Conservation (phyloP, 2,797 vertebrate species). For the Morelia viridis region DNA sequence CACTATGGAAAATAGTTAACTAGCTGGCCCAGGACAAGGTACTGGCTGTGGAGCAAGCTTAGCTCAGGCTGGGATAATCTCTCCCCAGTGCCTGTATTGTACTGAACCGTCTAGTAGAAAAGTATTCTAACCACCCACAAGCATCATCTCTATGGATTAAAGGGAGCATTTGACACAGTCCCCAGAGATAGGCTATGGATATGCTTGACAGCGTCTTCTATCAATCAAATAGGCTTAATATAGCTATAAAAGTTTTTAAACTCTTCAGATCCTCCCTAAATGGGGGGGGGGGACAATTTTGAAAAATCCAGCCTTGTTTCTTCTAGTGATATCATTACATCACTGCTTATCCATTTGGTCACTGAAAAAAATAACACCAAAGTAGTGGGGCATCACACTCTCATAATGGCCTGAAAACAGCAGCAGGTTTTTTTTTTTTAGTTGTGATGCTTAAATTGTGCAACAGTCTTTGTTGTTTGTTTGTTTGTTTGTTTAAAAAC, state of each 20-base stretch:
- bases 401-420: not conserved
- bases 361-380: not conserved
- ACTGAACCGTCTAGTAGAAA: not conserved
- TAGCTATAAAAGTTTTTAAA: not conserved
- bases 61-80: not conserved
- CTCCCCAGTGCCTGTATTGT: not conserved
- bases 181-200: not conserved
- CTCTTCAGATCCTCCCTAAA: not conserved
- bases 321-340: not conserved
- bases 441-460: not conserved
- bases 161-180: not conserved
- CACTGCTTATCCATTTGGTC: not conserved
- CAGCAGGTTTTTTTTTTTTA: not conserved
- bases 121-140: not conserved
- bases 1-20: not conserved
- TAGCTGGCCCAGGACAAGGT: not conserved
- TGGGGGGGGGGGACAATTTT: not conserved
- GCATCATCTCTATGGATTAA: not conserved
- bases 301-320: not conserved
- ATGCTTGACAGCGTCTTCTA: not conserved
- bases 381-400: not conserved
- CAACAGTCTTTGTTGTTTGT: not conserved
- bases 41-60: not conserved
- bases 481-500: not conserved
- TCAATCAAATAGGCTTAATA: not conserved